Evolutionary conservation across 2,113 vertebrate species (phyloP), one percentile per base, ranked within the genome.

Genomic region (Oxyruncus cristatus): DNA sequence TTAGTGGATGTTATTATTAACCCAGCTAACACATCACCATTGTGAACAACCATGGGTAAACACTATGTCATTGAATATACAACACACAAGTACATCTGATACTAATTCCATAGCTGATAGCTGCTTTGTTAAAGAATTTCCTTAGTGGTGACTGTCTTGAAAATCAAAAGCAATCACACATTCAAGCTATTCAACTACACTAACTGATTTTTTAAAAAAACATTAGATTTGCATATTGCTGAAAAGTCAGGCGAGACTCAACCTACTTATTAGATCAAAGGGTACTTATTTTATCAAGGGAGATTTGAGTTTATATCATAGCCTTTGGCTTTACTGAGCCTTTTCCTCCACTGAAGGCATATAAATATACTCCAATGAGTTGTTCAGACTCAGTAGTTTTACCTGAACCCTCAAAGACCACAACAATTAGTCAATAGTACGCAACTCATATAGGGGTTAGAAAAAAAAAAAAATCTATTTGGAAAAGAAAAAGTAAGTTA

Each of bases 261-360:
- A 96, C 83, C 80, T 95, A 80, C 71, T 97, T 97, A 97, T 88
- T 96, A 93, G 90, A 97, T 97, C 95, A 96, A 96, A 92, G 46
- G 55, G 66, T 82, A 67, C 44, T 49, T 95, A 93, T 95, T 97
- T 96, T 85, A 97, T 97, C 87, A 93, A 85, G 55, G 52, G 78
- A 82, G 44, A 93, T 93, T 59, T 97, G 76, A 96, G 87, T 85
- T 76, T 87, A 91, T 89, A 89, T 80, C 65, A n/a, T 32, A 95
- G 70, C 30, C 85, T 88, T 93, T 93, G 62, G 77, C 77, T 95
- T 97, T 88, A 46, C 32, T 79, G 80, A 95, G 80, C 26, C 15
- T 95, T 87, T 95, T 97, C 58, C 22, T 92, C 39, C 9, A 85
- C 46, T 56, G 73, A 73, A 95, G 74, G 73, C 39, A 52, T 77